Base-by-base conservation (phyloP, 2,888 invertebrate genomes). In the Lasioglossum villosulum region DNA sequence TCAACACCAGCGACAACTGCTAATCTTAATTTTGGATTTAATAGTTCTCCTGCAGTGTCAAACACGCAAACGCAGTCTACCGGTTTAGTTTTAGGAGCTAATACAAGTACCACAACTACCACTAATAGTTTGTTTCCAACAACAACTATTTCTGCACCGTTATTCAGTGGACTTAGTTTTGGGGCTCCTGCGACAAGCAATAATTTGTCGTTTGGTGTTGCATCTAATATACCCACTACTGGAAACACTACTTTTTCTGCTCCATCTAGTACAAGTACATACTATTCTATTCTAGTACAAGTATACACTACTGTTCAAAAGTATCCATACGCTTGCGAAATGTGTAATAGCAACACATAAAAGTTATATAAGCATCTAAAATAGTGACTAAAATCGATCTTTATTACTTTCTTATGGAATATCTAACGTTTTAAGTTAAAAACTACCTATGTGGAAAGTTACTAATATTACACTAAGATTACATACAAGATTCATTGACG, bases 171-270 rank as follows among this genome's bases (percentile, higher is more conserved):
- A 89, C 87, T 95, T n/a, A 91, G 86, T n/a, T 95, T 95, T 86
- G 94, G 94, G 12, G 91, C 93, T 14, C 92, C 94, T 4, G 86
- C 92, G 0, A 79, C 93, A n/a, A 90, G 94, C 0, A 90, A 92
- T 16, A 91, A 92, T 88, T 94, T 92, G 86, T 93, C 89, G 86
- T 95, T 95, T 86, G 94, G 95, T 34, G 89, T 93, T 1, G 88
- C 95, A 3, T 76, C 94, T 5, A 88, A 84, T 70, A 83, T 94
- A 52, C 59, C 93, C 19, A 88, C 94, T 48, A 88, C 93, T 23
- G 92, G 91, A 72, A 88, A 84, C 66, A 79, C 92, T 45, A 90
- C 81, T 72, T 94, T 94, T 80, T 93, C 93, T 48, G 80, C 89
- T 56, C 78, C 93, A 0, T 86, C 92, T 34, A 92, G 92, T 0